Percentiles rank a stretch among this genome's conserved stretches.
These are phyloP conservation scores for Pyrrhia umbra DNA, from an alignment of 2,888 invertebrate genomes.

Conservation along the genomic window DNA sequence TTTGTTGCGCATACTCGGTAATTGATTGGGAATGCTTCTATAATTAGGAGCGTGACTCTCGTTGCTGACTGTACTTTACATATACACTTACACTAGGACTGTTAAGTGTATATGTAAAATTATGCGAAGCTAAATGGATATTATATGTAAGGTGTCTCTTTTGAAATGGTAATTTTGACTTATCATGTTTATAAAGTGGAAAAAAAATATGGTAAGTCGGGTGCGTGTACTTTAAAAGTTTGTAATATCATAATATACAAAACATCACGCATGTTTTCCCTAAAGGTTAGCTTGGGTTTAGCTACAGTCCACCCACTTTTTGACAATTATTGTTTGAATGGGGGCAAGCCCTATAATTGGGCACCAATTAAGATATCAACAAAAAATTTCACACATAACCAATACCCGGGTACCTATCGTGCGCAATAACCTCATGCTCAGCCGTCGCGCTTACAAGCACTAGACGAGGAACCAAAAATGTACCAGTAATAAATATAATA, in stretches of 20 bases:
- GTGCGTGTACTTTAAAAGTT: slow-evolving; percentile 12
- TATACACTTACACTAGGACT: slow-evolving; percentile 35
- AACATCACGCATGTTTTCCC: neutral
- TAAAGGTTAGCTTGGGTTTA: too few relatives aligned
- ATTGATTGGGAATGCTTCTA: slow-evolving; percentile 90
- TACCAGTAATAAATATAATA: neutral
- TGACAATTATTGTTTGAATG: too few relatives aligned
- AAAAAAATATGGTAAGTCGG: neutral
- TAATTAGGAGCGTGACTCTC: slow-evolving; percentile 89
- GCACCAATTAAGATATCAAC: too few relatives aligned
- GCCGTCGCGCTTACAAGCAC: too few relatives aligned
- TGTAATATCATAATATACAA: slow-evolving; percentile 2
- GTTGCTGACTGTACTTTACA: slow-evolving; percentile 75
- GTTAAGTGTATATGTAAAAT: slow-evolving; percentile 36
- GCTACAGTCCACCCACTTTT: too few relatives aligned
- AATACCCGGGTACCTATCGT: too few relatives aligned
- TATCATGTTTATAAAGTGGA: slow-evolving; percentile 6
- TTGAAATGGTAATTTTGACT: slow-evolving; percentile 28
- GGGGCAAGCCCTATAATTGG: too few relatives aligned
- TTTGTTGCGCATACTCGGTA: slow-evolving; percentile 83
- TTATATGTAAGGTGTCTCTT: slow-evolving; percentile 30
- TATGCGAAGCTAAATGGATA: slow-evolving; percentile 37
- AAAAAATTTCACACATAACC: too few relatives aligned
- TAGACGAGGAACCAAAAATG: too few relatives aligned
- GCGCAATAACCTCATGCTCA: too few relatives aligned